phyloP scores from a whole-genome alignment of 2,113 vertebrate genomes.

The Tichodroma muraria region DNA sequence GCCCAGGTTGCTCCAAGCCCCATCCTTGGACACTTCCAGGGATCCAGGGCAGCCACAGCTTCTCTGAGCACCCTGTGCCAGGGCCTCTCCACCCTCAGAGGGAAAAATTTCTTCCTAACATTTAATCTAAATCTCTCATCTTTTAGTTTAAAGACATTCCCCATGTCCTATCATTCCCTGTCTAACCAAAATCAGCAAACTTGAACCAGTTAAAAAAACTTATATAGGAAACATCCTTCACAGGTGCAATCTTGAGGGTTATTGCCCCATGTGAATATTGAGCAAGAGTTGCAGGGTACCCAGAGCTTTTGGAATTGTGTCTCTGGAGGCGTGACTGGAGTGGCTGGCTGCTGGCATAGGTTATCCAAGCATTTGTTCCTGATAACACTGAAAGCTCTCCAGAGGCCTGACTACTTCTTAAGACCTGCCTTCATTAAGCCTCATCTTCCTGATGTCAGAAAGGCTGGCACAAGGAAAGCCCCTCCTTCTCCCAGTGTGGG shows the following conservation, averaged over 20 bases:
- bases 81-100: rapidly evolving
- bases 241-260: not conserved
- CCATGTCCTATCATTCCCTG: not conserved
- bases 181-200: not conserved
- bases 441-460: not conserved
- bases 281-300: not conserved
- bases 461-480: not conserved
- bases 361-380: not conserved
- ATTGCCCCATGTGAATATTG: not conserved
- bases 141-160: not conserved
- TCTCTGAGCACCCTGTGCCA: not conserved
- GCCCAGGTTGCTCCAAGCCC: not conserved
- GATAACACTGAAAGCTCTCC: not conserved
- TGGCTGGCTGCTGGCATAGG: not conserved
- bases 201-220: not conserved
- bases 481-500: not conserved
- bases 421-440: not conserved
- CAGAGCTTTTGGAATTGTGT: not conserved
- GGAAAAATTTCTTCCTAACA: not conserved
- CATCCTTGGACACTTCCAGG: not conserved
- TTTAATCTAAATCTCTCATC: not conserved
- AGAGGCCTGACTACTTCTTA: not conserved
- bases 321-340: not conserved
- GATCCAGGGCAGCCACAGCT: not conserved
- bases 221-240: rapidly evolving